Conservation (phyloP, 2,113 vertebrate genomes). For the Peucedramus taeniatus region DNA sequence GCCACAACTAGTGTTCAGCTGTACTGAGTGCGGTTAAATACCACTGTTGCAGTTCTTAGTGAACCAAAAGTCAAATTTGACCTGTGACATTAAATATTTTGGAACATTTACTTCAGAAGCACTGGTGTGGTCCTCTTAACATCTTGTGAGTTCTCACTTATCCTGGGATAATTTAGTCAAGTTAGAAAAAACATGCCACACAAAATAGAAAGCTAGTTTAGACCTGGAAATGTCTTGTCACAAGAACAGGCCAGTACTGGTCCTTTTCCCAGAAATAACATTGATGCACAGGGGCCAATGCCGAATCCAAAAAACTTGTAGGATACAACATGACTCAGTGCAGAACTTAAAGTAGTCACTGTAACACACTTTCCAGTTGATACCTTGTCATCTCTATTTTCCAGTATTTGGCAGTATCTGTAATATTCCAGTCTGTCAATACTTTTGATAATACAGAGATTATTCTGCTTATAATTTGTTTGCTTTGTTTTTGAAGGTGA, state of each 20-base stretch:
- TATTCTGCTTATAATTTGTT: background rate
- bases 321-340: background rate
- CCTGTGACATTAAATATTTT: background rate
- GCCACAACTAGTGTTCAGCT: background rate
- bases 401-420: background rate
- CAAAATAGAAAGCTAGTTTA: background rate
- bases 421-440: background rate
- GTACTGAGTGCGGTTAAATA: background rate
- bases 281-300: background rate
- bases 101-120: background rate
- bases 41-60: background rate
- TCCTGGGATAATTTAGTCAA: background rate
- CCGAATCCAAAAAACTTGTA: background rate
- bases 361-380: background rate
- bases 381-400: background rate
- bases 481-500: slow-evolving; percentile 70
- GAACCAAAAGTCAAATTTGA: background rate
- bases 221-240: background rate
- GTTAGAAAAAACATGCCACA: background rate
- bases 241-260: background rate
- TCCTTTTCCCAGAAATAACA: background rate
- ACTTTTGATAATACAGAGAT: background rate
- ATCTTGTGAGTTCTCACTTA: background rate
- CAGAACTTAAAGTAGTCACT: background rate
- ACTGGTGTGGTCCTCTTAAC: background rate